Base-by-base conservation (phyloP, 2,113 vertebrate species). In the Bubo scandiacus region DNA sequence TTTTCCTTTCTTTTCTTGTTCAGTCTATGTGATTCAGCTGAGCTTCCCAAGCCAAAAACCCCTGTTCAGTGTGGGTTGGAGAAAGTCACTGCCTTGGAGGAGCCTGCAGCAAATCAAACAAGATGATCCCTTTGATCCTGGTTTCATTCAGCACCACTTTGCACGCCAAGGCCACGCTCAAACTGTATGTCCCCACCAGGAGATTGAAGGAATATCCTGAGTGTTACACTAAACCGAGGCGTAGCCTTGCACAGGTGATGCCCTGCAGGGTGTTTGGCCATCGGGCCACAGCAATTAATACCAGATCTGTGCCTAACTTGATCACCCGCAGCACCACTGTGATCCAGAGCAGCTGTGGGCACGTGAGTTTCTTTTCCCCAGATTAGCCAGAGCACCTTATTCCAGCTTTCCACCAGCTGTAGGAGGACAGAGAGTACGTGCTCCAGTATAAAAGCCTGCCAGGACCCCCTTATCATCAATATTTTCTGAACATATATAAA, bases 401-500 rank as follows among this genome's bases (percentile, higher is more conserved):
- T 67, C 26, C 8, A 77, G n/a, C 15, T 75, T 71, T 79, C 9
- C 11, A 42, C 17, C 34, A 54, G 21, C 30, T 85, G 22, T 11
- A 57, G 59, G 51, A 84, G 40, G 26, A 30, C 32, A n/a, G 38
- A 61, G 43, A 43, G 36, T 19, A 40, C 5, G 38, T 66, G 32
- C 51, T 70, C 0, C 4, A 27, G 25, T 47, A 38, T 30, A 71
- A 62, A 81, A 85, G 2, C n/a, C 14, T 75, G 8, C 47, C 4
- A 67, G 58, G 27, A 15, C 4, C 4, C 10, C 1, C 0, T 5
- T 63, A 34, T 86, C 16, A 10, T 47, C 3, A 38, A 2, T 74
- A 7, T 26, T 57, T 81, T 36, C 66, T 85, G 32, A 54, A 21
- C 1, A 1, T 29, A 3, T 3, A 54, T 49, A 1, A 40, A 27